Base-by-base conservation (phyloP, 2,888 invertebrate genomes). In the Apamea crenata region DNA sequence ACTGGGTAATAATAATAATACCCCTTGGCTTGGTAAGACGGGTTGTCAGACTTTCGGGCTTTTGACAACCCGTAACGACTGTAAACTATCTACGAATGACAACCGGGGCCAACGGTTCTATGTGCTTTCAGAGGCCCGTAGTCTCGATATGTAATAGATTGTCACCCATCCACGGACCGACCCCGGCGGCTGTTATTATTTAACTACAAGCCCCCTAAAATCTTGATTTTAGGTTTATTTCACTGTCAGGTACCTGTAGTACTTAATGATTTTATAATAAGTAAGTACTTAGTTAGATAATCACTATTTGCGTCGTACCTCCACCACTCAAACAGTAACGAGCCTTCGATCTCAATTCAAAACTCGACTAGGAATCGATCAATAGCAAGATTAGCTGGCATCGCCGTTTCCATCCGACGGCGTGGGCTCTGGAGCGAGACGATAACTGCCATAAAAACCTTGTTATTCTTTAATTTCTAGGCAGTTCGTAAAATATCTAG, bases 381-480 rank as follows among this genome's bases (percentile, higher is more conserved):
- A 71, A 74, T 85, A 74, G 36, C 53, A 56, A 63, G 61, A 74
- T 85, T 74, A 81, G 66, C 66, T 74, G 61, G 47, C 47, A 80
- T 53, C 67, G 69, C 50, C 36, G 40, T 32, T 72, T 61, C 29
- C 29, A 61, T 14, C 44, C 59, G 32, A 25, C 44, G 47, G 80
- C 63, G 56, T 25, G 32, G 44, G 59, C 32, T 80, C 73, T 74
- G 66, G 16, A 74, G 47, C 81, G 59, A 53, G 66, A 44, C 74
- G 85, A 74, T 71, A 85, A 74, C 70, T 61, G 32, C 47, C 47
- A 56, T 40, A 59, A 80, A 82, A 70, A 74, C 47, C 56, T 70
- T 70, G 66, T 85, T 85, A 81, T 81, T 47, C 61, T 71, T 74
- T 74, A 40, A 83, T 83, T 82, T 85, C 66, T 71, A 56, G n/a